A percentile compares a stretch with the other conserved stretches of the same genome.
phyloP scores from a whole-genome alignment of 2,888 invertebrate genomes.

The Cheilosia grossa region DNA sequence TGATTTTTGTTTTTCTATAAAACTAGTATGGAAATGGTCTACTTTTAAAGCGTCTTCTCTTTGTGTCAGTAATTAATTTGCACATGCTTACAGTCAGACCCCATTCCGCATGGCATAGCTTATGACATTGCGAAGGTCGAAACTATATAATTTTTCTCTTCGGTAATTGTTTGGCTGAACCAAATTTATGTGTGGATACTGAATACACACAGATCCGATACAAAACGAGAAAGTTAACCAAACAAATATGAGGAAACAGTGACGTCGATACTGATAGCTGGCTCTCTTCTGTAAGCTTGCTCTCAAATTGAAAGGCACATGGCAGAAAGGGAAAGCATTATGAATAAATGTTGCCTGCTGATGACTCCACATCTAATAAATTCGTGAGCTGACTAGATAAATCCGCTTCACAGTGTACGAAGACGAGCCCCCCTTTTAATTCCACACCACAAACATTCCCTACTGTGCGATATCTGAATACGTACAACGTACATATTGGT shows the following conservation, averaged over 20 bases:
- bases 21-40: too few species aligned
- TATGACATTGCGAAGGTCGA: slow-evolving; percentile 52
- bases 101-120: not conserved
- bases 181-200: not conserved
- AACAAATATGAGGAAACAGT: not conserved
- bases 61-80: not conserved
- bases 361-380: not conserved
- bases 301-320: not conserved
- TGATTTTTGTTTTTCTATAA: too few species aligned
- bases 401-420: slow-evolving; percentile 1
- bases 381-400: slow-evolving; percentile 7
- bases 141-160: slow-evolving; percentile 26
- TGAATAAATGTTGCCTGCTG: not conserved
- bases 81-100: not conserved
- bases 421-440: slow-evolving; percentile 34
- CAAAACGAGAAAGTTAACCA: not conserved
- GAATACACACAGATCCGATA: not conserved
- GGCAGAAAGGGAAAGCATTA: too few species aligned
- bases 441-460: not conserved
- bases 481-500: too few species aligned
- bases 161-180: not conserved
- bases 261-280: slow-evolving; percentile 4
- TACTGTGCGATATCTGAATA: not conserved
- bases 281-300: not conserved
- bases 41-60: too few species aligned